Evolutionary conservation across 2,797 vertebrate species (phyloP).

Genomic region (Macroramphosus scolopax): DNA sequence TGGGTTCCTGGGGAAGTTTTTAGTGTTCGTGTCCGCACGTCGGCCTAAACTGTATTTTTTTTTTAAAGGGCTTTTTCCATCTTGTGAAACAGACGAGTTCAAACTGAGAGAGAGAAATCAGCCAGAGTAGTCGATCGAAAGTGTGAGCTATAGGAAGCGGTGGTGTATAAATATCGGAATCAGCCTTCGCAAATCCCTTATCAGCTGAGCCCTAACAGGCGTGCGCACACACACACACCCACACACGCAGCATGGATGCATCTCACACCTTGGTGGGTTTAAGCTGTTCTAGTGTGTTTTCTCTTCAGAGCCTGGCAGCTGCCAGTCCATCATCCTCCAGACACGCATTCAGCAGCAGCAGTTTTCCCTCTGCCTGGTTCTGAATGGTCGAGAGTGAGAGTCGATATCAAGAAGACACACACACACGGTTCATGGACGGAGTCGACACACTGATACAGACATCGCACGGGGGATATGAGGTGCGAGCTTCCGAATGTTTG

Average conservation of each 20-base stretch:
- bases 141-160: constrained; percentile 14
- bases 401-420: constrained; percentile 27
- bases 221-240: constrained; percentile 10
- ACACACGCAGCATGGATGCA: constrained; percentile 50
- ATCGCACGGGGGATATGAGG: constrained; percentile 2
- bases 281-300: constrained; percentile 56
- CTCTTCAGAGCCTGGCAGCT: constrained; percentile 49
- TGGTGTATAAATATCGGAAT: constrained; percentile 32
- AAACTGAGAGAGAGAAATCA: constrained; percentile 1
- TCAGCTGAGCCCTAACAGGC: constrained; percentile 26
- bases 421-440: background rate
- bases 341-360: constrained; percentile 42
- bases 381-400: constrained; percentile 29
- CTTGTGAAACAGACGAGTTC: background rate
- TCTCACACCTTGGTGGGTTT: constrained; percentile 62
- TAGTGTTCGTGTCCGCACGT: too few relatives aligned
- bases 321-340: constrained; percentile 60
- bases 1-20: constrained; percentile 34
- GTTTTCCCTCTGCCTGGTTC: constrained; percentile 35
- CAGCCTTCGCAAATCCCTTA: constrained; percentile 19
- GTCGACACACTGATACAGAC: constrained; percentile 21
- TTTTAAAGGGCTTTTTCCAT: constrained; percentile 8
- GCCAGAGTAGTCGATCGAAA: constrained; percentile 2
- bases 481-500: too few relatives aligned
- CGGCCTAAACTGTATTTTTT: too few relatives aligned